Base-by-base conservation (phyloP, 2,888 invertebrate genomes). In the Nomada ruficornis region DNA sequence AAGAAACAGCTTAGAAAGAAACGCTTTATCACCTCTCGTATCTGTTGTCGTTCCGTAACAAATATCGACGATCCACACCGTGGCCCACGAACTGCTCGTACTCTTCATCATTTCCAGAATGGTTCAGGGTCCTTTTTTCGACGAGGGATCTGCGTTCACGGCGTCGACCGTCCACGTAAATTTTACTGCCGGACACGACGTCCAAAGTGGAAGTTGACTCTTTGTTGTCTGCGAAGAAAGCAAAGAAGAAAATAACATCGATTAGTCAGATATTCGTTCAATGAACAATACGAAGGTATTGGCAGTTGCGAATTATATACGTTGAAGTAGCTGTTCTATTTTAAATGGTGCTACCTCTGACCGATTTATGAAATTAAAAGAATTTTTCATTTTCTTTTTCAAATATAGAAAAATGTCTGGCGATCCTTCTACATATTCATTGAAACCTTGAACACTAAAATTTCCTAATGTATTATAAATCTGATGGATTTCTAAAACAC, bases 121-220 rank as follows among this genome's bases (percentile, higher is more conserved):
- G 55, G 60, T 90, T 89, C 68, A 86, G 55, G 26, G 83, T 86
- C 64, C 84, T 85, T 69, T 89, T 88, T 65, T 86, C 83, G n/a
- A 81, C 84, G 72, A 91, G 80, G n/a, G 91, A 91, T 77, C 93
- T 89, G 26, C 91, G 89, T 44, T 89, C 80, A 36, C 91, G 86
- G 60, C 69, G 50, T 68, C 76, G 89, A 52, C 88, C 86, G n/a
- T 88, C 90, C 20, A 88, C 89, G 80, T 91, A 88, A 59, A 89
- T 82, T 73, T 88, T 85, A 52, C 62, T 79, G 15, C 76, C 80
- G 23, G 88, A 87, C 69, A 72, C 83, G 57, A 92, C 90, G 59
- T 91, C 91, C 36, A 79, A 83, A 81, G 89, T 72, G 18, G 88
- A 82, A 13, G 83, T 77, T 15, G 89, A 79, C 26, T 82, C 65